These are phyloP conservation scores for Ormyrus pomaceus DNA, from an alignment of 2,888 invertebrate species.

Conservation along the genomic window DNA sequence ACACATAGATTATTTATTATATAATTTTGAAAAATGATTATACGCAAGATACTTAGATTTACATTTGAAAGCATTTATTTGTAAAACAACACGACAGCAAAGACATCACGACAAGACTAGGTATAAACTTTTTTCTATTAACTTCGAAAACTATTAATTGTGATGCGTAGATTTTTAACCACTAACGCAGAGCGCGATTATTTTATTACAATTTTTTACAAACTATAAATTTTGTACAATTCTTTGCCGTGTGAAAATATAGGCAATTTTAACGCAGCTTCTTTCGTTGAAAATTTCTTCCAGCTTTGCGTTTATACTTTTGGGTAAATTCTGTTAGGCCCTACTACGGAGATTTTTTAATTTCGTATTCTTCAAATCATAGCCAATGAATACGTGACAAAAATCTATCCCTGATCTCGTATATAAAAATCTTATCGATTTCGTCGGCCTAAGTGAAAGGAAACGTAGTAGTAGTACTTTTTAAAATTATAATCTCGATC, in stretches of 20 bases:
- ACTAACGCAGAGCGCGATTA: constrained; percentile 3
- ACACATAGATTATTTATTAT: too few species aligned
- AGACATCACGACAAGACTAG: constrained; percentile 38
- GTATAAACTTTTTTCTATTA: constrained; percentile 16
- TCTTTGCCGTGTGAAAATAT: constrained; percentile 32
- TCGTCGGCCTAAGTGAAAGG: too few species aligned
- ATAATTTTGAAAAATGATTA: too few species aligned
- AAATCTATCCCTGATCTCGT: constrained; percentile 25
- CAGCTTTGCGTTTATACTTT: constrained; percentile 1
- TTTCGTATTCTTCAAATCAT: constrained; percentile 29
- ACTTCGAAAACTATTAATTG: constrained; percentile 5
- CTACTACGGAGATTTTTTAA: neutral
- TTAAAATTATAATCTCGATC: too few species aligned
- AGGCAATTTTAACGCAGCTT: neutral
- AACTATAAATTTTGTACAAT: constrained; percentile 38
- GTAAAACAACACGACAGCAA: neutral
- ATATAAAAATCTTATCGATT: neutral
- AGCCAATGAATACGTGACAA: constrained; percentile 22
- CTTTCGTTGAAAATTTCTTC: neutral
- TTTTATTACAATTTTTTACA: constrained; percentile 37
- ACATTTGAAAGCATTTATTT: constrained; percentile 4
- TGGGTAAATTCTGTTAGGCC: neutral
- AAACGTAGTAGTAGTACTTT: too few species aligned
- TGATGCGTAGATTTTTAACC: neutral
- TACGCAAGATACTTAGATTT: neutral